These are phyloP conservation scores for Zeugodacus cucurbitae DNA, from an alignment of 1,140 invertebrate species.

Conservation along the genomic window DNA sequence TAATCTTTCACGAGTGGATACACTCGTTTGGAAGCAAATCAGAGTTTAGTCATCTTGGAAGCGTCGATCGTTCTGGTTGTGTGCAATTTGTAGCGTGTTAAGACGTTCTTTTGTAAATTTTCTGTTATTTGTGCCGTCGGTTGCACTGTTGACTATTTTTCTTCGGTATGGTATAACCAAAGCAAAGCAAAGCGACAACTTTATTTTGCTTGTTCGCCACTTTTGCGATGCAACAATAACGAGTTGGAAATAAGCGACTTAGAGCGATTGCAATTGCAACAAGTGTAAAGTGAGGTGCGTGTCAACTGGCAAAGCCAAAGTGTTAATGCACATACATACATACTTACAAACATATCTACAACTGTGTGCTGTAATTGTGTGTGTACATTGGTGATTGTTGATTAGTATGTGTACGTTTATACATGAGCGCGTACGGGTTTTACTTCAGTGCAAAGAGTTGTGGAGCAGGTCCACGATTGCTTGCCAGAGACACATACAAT, in stretches of 20 bases:
- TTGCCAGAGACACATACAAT: neutral
- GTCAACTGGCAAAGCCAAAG: conserved; percentile 28
- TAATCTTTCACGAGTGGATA: neutral
- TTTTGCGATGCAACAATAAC: conserved; percentile 6
- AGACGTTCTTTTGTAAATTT: conserved; percentile 12
- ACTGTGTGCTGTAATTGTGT: neutral
- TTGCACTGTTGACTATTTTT: neutral
- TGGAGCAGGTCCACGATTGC: neutral
- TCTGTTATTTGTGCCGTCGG: neutral
- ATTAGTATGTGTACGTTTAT: neutral
- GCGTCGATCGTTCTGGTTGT: conserved; percentile 18
- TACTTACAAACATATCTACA: neutral
- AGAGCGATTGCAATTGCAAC: neutral
- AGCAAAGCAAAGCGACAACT: neutral
- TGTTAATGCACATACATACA: conserved; percentile 1
- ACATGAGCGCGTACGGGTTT: conserved; percentile 5
- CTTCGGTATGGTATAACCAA: neutral
- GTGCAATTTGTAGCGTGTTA: neutral
- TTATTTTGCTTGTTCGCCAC: conserved; percentile 2
- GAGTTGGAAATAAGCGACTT: neutral
- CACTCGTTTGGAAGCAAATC: neutral
- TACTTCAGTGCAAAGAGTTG: neutral
- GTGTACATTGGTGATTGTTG: neutral
- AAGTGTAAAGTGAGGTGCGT: conserved; percentile 36
- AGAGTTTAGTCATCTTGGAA: conserved; percentile 30